Base-by-base conservation (phyloP, 2,797 vertebrate genomes). In the Dermochelys coriacea region DNA sequence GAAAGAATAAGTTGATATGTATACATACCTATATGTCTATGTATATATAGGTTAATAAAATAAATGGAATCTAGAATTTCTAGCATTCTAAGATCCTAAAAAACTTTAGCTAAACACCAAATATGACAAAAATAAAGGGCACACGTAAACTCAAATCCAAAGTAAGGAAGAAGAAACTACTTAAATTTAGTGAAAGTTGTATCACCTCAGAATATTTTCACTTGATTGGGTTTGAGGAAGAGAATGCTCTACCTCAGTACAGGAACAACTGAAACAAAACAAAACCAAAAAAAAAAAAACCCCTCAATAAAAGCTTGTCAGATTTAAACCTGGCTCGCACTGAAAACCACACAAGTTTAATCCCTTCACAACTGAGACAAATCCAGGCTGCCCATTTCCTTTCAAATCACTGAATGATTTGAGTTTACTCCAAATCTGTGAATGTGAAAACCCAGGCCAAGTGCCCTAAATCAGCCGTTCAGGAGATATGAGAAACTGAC, bases 51-150 rank as follows among this genome's bases (percentile, higher is more conserved):
- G 3, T 37, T 45, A 9, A 0, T 3, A n/a, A 90, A n/a, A 50
- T 3, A 61, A 82, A 31, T 0, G 1, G 19, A 6, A 15, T 23
- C 25, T 3, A 12, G 25, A 54, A 52, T 37, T 49, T 82, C 31
- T 1, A 51, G 16, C 78, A 57, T 77, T 47, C n/a, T 37, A 45
- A 59, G n/a, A 79, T 90, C 59, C 84, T 80, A 78, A 45, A 87
- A 90, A 61, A 49, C 5, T 21, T 9, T 15, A 87, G 64, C n/a
- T 3, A 57, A 45, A 54, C 41, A 52, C 41, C 0, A 0, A 74
- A 80, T 55, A 4, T 0, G 2, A 0, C 27, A 3, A 52, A 95
- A 4, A 18, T 79, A 4, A 51, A n/a, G 37, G 0, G 0, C 0
- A 0, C 1, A 2, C 5, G 9, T 4, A 16, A 5, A 12, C 5